Percentiles rank a stretch among this genome's conserved stretches.
These are phyloP conservation scores for Nansenia antarctica DNA, from an alignment of 2,113 vertebrate species.

Conservation along the genomic window DNA sequence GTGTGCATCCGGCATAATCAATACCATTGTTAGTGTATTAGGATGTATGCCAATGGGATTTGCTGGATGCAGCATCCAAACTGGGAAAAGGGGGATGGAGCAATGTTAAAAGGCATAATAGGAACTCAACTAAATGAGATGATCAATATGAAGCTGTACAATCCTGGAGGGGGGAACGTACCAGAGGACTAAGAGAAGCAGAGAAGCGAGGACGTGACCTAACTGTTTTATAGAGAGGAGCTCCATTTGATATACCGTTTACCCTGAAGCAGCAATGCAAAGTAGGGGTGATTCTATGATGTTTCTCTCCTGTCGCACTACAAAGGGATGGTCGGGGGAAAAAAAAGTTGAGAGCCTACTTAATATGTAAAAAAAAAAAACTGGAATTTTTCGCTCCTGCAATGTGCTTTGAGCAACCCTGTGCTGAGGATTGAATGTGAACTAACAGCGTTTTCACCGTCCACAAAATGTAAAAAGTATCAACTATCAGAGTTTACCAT, in stretches of 20 bases:
- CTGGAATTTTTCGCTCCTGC: constrained; percentile 1
- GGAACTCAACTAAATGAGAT: constrained; percentile 22
- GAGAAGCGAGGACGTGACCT: constrained; percentile 25
- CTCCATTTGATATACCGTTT: constrained; percentile 8
- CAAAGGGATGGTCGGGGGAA: constrained; percentile 12
- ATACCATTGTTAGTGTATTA: constrained; percentile 31
- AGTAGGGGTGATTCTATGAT: constrained; percentile 32
- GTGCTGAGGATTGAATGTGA: neutral
- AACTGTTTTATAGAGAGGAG: constrained; percentile 25
- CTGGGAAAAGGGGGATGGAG: neutral
- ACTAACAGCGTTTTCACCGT: neutral
- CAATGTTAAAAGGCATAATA: constrained; percentile 24
- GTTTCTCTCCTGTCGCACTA: constrained; percentile 18
- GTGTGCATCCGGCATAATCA: constrained; percentile 22
- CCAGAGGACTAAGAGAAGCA: constrained; percentile 12
- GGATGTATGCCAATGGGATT: neutral
- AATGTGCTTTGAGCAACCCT: neutral
- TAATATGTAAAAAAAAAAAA: constrained; percentile 17
- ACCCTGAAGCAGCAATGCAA: constrained; percentile 24
- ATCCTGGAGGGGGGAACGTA: constrained; percentile 16
- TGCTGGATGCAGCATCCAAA: constrained; percentile 3
- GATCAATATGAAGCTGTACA: constrained; percentile 20
- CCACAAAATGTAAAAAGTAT: neutral
- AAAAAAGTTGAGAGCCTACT: constrained; percentile 13
- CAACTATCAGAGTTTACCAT: neutral